phyloP scores from a whole-genome alignment of 2,888 invertebrate genomes.

The Hartigia nigra region DNA sequence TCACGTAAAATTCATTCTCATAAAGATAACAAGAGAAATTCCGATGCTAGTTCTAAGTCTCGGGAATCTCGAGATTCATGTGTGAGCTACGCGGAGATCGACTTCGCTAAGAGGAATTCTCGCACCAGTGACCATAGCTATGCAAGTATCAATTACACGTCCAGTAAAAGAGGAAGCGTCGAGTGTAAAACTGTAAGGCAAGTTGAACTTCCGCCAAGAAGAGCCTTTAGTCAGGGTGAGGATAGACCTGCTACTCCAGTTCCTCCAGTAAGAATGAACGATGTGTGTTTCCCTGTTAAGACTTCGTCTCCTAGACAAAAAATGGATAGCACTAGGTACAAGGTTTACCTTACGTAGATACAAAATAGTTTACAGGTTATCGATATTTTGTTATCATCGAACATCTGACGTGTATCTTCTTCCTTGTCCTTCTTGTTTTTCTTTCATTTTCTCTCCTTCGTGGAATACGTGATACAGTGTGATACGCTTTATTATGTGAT shows the following conservation, averaged over 20 bases:
- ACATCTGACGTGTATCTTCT: neutral
- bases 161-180: slow-evolving; percentile 39
- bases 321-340: slow-evolving; percentile 54
- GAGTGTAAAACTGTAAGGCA: slow-evolving; percentile 34
- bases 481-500: neutral
- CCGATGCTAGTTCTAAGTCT: slow-evolving; percentile 26
- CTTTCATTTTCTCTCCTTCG: neutral
- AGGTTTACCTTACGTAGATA: slow-evolving; percentile 43
- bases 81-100: slow-evolving; percentile 27
- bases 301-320: slow-evolving; percentile 31
- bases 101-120: slow-evolving; percentile 29
- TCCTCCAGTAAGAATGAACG: slow-evolving; percentile 38
- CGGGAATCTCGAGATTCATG: slow-evolving; percentile 24
- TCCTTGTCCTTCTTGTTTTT: neutral
- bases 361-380: neutral
- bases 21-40: slow-evolving; percentile 28
- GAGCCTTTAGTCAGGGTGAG: slow-evolving; percentile 49
- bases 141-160: slow-evolving; percentile 29
- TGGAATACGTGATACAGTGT: neutral
- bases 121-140: slow-evolving; percentile 36
- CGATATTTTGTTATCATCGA: neutral
- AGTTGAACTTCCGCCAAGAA: slow-evolving; percentile 40
- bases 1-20: neutral
- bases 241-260: slow-evolving; percentile 30
- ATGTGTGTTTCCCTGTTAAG: slow-evolving; percentile 23